A percentile compares a stretch with the other conserved stretches of the same genome.
These are phyloP conservation scores for Tribolium castaneum DNA, from an alignment of 1,140 invertebrate species.

Conservation along the genomic window DNA sequence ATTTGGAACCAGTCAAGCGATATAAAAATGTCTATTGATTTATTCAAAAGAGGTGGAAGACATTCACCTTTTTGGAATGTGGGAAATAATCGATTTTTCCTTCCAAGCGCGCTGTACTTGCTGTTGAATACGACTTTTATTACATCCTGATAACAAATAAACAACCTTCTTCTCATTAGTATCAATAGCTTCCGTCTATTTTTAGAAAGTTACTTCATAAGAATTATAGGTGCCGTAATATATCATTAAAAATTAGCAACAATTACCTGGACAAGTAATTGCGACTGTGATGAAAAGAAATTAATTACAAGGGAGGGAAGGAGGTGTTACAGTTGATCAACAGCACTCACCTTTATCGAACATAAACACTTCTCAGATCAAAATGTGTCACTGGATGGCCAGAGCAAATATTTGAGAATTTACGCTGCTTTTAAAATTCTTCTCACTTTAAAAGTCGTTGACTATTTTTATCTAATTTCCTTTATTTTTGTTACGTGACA, in stretches of 20 bases:
- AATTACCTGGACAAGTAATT: background rate
- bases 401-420: background rate
- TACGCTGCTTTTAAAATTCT: background rate
- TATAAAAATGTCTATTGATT: conserved; percentile 37
- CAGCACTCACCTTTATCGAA: background rate
- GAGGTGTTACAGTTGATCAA: background rate
- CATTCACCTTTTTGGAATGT: conserved; percentile 45
- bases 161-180: conserved; percentile 4
- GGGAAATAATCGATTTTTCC: conserved; percentile 36
- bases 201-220: conserved; percentile 50
- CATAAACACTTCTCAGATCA: background rate
- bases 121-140: background rate
- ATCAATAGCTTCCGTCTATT: conserved; percentile 40
- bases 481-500: background rate
- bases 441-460: background rate
- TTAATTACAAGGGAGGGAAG: background rate
- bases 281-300: background rate
- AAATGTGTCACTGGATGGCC: background rate
- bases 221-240: background rate
- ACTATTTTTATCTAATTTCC: background rate
- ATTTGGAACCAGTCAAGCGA: conserved; percentile 37
- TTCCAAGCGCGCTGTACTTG: background rate
- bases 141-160: background rate
- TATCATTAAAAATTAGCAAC: background rate
- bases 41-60: conserved; percentile 30